Percentiles rank a stretch among this genome's conserved stretches.
phyloP scores from a whole-genome alignment of 2,797 vertebrate genomes.

The Falco rusticolus region DNA sequence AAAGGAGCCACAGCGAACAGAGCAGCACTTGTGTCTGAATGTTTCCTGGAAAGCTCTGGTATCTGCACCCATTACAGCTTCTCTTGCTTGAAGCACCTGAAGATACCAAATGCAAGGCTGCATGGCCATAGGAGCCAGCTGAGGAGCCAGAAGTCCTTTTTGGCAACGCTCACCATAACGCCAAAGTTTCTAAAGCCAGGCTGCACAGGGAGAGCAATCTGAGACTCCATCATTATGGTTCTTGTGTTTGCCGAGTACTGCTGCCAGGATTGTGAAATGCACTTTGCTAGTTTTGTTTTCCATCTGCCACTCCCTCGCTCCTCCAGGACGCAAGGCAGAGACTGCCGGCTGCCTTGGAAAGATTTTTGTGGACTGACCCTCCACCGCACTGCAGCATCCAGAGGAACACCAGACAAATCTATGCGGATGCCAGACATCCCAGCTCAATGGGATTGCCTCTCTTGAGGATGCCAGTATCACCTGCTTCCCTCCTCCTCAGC shows the following conservation, averaged over 20 bases:
- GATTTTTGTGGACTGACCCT: not conserved
- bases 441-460: not conserved
- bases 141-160: not conserved
- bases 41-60: slow-evolving; percentile 56
- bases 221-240: not conserved
- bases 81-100: not conserved
- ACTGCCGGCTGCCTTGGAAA: not conserved
- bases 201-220: not conserved
- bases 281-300: not conserved
- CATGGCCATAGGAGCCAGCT: not conserved
- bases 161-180: not conserved
- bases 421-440: fast-evolving
- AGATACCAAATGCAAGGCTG: not conserved
- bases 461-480: not conserved
- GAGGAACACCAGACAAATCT: not conserved
- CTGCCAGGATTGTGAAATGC: slow-evolving; percentile 39
- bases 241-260: not conserved
- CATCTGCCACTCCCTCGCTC: not conserved
- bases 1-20: slow-evolving; percentile 26
- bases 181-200: not conserved
- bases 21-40: slow-evolving; percentile 3
- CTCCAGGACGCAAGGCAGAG: not conserved
- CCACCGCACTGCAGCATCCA: not conserved
- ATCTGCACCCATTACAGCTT: not conserved
- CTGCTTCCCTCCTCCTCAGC: not conserved